These are phyloP conservation scores for Calidris pugnax DNA, from an alignment of 2,113 vertebrate species.

Conservation along the genomic window DNA sequence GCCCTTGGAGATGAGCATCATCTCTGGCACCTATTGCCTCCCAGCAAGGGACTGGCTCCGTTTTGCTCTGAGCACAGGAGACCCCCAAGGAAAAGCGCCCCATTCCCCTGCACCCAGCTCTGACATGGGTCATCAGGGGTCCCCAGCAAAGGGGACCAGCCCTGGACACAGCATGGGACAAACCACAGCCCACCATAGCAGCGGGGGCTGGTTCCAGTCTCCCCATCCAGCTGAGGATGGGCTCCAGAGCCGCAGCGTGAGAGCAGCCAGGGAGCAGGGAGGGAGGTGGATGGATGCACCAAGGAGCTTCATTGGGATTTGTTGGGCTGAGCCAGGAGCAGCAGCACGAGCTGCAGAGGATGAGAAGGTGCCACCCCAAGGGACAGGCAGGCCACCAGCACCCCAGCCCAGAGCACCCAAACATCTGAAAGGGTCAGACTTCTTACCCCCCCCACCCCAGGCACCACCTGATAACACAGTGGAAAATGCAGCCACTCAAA, in stretches of 20 bases:
- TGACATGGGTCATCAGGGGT: accelerated
- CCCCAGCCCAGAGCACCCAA: background rate
- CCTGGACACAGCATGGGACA: background rate
- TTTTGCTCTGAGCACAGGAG: accelerated
- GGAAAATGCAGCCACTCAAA: accelerated
- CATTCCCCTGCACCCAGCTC: background rate
- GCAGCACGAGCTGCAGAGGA: background rate
- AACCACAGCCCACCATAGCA: accelerated
- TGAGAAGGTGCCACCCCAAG: background rate
- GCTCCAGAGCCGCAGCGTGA: background rate
- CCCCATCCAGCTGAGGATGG: background rate
- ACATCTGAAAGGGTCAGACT: background rate
- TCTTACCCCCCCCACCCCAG: no score
- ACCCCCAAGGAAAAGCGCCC: accelerated
- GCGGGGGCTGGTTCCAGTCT: background rate
- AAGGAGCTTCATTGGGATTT: background rate
- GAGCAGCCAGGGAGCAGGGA: background rate
- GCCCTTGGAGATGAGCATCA: background rate
- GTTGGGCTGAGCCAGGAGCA: background rate
- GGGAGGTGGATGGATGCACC: background rate
- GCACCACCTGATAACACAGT: accelerated
- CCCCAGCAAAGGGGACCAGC: background rate
- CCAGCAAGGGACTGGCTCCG: accelerated
- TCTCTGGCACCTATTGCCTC: background rate
- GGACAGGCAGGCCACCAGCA: background rate